Conservation (phyloP, 2,113 vertebrate genomes). For the Mugil cephalus region DNA sequence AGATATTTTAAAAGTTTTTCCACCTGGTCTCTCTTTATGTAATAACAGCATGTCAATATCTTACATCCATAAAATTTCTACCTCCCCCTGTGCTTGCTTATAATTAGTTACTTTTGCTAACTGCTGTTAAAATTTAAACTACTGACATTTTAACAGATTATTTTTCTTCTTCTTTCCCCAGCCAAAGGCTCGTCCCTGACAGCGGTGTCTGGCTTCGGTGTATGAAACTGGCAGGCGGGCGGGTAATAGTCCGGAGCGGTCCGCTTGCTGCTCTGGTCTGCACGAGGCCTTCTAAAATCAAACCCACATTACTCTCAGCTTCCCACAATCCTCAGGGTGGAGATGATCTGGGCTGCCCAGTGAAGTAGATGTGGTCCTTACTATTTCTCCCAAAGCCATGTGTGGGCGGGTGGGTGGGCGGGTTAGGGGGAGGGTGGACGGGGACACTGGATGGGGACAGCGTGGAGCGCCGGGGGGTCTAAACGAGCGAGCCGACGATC, state of each 20-base stretch:
- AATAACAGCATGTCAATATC: too few relatives aligned
- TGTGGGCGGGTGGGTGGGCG: constrained; percentile 36
- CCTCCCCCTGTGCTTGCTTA: background rate
- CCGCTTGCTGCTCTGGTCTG: constrained; percentile 85
- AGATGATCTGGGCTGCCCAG: constrained; percentile 87
- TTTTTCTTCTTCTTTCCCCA: constrained; percentile 72
- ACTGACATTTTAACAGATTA: background rate
- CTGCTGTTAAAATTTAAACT: background rate
- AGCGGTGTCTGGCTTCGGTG: constrained; percentile 83
- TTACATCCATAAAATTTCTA: too few relatives aligned
- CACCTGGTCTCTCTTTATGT: too few relatives aligned
- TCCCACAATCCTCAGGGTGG: constrained; percentile 97
- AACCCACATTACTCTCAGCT: constrained; percentile 89
- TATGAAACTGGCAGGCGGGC: constrained; percentile 73
- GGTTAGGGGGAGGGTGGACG: constrained; percentile 4
- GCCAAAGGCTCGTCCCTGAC: constrained; percentile 98
- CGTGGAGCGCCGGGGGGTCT: constrained; percentile 59
- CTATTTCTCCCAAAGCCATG: constrained; percentile 91
- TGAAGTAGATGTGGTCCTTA: constrained; percentile 84
- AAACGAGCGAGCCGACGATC: constrained; percentile 37
- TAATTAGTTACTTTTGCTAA: background rate
- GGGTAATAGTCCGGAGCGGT: constrained; percentile 58
- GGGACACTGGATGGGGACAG: constrained; percentile 42
- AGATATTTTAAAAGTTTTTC: too few relatives aligned
- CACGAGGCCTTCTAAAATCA: constrained; percentile 90